Conservation (phyloP, 2,888 invertebrate genomes). For the Sminthurinus aureus region DNA sequence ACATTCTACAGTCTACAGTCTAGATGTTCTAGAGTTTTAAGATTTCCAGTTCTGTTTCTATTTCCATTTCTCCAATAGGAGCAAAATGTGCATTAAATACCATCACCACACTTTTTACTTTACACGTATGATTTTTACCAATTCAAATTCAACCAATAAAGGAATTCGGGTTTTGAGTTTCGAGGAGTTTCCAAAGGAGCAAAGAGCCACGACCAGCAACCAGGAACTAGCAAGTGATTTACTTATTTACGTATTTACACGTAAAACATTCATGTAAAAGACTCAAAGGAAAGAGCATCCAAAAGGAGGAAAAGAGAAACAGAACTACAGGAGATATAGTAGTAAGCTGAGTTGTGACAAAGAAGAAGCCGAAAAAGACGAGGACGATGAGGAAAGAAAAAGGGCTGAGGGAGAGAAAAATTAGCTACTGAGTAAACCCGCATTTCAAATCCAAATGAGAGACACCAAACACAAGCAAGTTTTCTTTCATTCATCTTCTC, state of each 20-base stretch:
- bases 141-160: not conserved
- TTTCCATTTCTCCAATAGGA: no score
- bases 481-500: conserved; percentile 25
- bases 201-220: not conserved
- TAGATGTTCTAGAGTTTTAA: no score
- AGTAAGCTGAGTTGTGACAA: not conserved
- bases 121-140: no score
- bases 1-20: no score
- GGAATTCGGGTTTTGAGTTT: conserved; percentile 22
- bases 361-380: not conserved
- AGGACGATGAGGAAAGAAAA: conserved; percentile 18
- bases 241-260: no score
- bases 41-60: no score
- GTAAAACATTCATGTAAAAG: not conserved
- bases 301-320: conserved; percentile 2
- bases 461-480: not conserved
- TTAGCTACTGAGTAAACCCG: conserved; percentile 51
- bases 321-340: conserved; percentile 3
- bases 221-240: no score
- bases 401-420: conserved; percentile 40
- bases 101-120: no score
- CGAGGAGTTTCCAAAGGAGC: conserved; percentile 11
- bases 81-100: no score
- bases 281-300: not conserved
- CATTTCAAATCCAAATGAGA: conserved; percentile 49